phyloP scores from a whole-genome alignment of 2,888 invertebrate genomes.

The Aphrophora alni region DNA sequence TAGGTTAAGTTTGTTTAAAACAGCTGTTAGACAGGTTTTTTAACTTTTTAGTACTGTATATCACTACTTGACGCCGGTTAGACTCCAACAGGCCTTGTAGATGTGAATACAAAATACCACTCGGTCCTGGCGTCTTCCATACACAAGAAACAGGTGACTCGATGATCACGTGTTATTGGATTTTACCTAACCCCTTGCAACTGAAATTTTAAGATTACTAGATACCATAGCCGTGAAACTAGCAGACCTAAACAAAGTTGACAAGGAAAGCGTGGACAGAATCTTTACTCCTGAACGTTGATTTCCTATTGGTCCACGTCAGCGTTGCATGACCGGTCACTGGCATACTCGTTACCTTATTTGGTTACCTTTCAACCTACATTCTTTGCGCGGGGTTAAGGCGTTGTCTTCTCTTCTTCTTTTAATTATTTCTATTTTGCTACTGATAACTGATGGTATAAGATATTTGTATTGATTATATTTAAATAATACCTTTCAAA shows the following conservation, averaged over 20 bases:
- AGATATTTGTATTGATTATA: no score
- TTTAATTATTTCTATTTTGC: not conserved
- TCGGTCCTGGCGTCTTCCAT: no score
- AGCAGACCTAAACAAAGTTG: not conserved
- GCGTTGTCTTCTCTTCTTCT: constrained; percentile 1
- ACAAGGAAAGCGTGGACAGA: not conserved
- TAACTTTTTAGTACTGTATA: no score
- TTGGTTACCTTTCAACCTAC: constrained; percentile 9
- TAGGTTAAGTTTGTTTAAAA: no score
- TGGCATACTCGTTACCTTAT: constrained; percentile 9
- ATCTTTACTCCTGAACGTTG: not conserved
- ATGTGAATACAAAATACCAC: no score
- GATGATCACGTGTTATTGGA: no score
- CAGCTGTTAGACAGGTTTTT: no score
- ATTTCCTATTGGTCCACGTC: constrained; percentile 2
- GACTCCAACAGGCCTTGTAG: no score
- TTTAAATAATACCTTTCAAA: no score
- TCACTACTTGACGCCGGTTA: no score
- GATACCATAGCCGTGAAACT: not conserved
- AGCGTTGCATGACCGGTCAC: not conserved
- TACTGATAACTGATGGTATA: not conserved
- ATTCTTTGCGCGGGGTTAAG: not conserved
- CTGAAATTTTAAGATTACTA: not conserved
- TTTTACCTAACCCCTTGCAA: no score
- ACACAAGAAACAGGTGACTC: no score